Percentiles rank a stretch among this genome's conserved stretches.
Evolutionary conservation across 2,888 invertebrate genomes (phyloP).

Genomic region (Eupithecia tripunctaria): DNA sequence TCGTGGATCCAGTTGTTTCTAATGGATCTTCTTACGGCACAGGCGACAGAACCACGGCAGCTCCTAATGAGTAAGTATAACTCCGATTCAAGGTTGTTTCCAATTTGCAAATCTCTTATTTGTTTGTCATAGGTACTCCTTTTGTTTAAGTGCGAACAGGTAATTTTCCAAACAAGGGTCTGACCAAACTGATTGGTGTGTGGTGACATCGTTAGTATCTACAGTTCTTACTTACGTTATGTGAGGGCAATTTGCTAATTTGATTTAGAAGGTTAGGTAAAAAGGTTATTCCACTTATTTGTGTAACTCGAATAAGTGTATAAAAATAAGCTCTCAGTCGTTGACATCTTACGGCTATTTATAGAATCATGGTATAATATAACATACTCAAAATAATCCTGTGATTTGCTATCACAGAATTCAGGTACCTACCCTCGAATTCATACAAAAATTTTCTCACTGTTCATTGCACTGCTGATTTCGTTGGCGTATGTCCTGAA

Average conservation of each 20-base stretch:
- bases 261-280: neutral
- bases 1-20: slow-evolving; percentile 48
- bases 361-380: too few relatives aligned
- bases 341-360: too few relatives aligned
- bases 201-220: neutral
- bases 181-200: neutral
- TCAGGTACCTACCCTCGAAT: neutral
- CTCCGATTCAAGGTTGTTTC: slow-evolving; percentile 13
- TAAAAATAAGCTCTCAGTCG: too few relatives aligned
- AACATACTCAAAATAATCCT: neutral
- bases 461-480: neutral
- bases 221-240: neutral
- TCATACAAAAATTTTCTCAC: neutral
- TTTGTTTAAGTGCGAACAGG: slow-evolving; percentile 9
- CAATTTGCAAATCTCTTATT: neutral
- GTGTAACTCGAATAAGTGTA: neutral
- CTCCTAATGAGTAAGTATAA: slow-evolving; percentile 78
- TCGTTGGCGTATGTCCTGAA: neutral
- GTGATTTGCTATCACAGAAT: neutral
- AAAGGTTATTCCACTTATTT: neutral
- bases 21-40: slow-evolving; percentile 75
- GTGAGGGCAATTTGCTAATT: neutral
- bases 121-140: slow-evolving; percentile 1
- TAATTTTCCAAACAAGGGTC: slow-evolving; percentile 29
- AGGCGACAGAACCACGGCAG: slow-evolving; percentile 78